phyloP scores from a whole-genome alignment of 2,888 invertebrate species.

The Macrophya alboannulata region DNA sequence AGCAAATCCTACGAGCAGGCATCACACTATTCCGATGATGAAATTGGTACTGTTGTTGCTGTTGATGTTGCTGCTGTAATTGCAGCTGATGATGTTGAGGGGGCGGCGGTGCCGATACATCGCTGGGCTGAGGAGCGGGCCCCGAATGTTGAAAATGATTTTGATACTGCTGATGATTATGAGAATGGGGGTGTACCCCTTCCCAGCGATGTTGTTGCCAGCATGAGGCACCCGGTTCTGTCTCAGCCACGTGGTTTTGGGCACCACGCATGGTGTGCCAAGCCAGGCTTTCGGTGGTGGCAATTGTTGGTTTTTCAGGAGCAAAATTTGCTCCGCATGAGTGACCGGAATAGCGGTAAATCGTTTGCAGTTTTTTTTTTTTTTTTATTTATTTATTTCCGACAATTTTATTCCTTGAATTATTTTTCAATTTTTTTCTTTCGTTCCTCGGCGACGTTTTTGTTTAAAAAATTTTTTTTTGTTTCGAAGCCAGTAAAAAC shows the following conservation, averaged over 20 bases:
- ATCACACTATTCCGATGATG: constrained; percentile 44
- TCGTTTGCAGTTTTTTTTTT: neutral
- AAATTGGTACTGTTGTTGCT: constrained; percentile 64
- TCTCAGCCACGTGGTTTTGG: constrained; percentile 65
- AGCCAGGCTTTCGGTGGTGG: constrained; percentile 56
- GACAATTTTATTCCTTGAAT: neutral
- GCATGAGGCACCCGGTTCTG: constrained; percentile 73
- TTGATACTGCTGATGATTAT: constrained; percentile 67
- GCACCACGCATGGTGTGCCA: constrained; percentile 70
- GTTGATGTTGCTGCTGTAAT: constrained; percentile 57
- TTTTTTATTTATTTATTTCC: neutral
- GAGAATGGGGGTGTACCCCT: constrained; percentile 67
- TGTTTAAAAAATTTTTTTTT: neutral
- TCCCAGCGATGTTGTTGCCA: constrained; percentile 76
- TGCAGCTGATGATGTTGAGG: constrained; percentile 57
- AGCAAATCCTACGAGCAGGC: constrained; percentile 41
- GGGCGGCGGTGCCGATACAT: neutral
- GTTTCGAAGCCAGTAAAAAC: neutral
- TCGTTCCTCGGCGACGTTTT: neutral
- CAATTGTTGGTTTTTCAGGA: constrained; percentile 33
- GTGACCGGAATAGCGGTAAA: neutral
- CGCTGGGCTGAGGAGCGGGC: neutral
- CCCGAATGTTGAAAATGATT: constrained; percentile 59
- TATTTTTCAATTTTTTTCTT: neutral
- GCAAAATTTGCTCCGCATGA: constrained; percentile 48